Evolutionary conservation across 2,888 invertebrate species (phyloP).

Genomic region (Clunio marinus): DNA sequence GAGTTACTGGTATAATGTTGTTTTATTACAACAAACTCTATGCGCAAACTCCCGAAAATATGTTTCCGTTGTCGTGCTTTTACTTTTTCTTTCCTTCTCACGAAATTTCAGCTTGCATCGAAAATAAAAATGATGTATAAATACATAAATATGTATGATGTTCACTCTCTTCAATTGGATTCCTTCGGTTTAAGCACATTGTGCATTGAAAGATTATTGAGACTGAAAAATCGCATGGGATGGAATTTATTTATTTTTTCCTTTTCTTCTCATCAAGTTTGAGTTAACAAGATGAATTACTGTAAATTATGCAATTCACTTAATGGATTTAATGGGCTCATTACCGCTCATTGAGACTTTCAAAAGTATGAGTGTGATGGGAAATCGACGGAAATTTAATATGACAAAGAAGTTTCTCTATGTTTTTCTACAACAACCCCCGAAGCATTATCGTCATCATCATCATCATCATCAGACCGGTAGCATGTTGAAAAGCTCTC

Average conservation of each 20-base stretch:
- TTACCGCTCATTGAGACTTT: neutral
- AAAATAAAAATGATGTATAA: no score
- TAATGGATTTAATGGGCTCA: neutral
- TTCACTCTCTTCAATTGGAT: neutral
- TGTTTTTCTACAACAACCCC: no score
- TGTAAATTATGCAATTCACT: neutral
- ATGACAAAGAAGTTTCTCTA: neutral
- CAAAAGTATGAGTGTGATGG: no score
- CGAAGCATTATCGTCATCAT: no score
- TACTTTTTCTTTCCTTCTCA: neutral
- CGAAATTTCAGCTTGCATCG: neutral
- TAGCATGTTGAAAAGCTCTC: neutral
- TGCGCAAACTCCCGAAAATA: neutral
- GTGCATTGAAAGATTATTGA: no score
- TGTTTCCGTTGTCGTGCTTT: neutral
- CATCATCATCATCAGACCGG: neutral
- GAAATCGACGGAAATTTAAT: no score
- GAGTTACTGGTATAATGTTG: neutral
- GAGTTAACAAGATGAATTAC: neutral
- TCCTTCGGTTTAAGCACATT: no score
- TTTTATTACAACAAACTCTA: neutral
- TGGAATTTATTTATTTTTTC: neutral
- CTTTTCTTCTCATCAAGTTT: neutral
- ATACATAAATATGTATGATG: no score
- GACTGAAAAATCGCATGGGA: neutral